Evolutionary conservation across 2,888 invertebrate genomes (phyloP), one percentile per base, ranked within the genome.

Genomic region (Drosophila mercatorum): DNA sequence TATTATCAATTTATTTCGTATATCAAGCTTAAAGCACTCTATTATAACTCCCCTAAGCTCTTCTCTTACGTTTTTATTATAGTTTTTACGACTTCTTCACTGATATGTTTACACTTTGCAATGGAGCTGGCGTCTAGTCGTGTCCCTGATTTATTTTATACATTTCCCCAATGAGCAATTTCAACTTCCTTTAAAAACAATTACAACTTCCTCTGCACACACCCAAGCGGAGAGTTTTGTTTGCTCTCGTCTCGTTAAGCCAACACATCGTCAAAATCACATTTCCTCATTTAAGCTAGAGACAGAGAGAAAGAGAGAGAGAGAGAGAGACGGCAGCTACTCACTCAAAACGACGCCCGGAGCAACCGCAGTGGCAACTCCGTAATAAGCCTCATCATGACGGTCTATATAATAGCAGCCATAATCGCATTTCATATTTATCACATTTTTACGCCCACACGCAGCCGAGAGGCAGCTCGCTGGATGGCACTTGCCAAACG

Each of bases 341-440:
- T 83, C 83, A 83, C 75, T 83, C 83, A 83, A 89, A 89, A 89
- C 84, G 84, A 81, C 89, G 87, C 90, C 87, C 68, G 68, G 56
- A 77, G 90, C 83, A 76, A 85, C 79, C 88, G 69, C 88, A 81
- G 73, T 81, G 79, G 73, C 83, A 80, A 88, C 77, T 80, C 74
- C 88, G 77, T 89, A 88, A 88, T 88, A 90, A 89, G 87, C 87
- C 87, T 80, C 90, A 90, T 88, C 83, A 78, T 66, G 80, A 51
- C 72, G 59, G 63, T 72, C 80, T 78, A 86, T 81, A 90, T 89
- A 90, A 89, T 83, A 90, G 81, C 81, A 68, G 78, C 78, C 88
- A 91, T 90, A 90, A 90, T 91, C 91, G 80, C 90, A 90, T 90
- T 90, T 90, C 88, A 90, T 90, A 84, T 90, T 90, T 91, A 91